A percentile compares a stretch with the other conserved stretches of the same genome.
These are phyloP conservation scores for Petrocephalus schoutedeni DNA, from an alignment of 2,797 vertebrate genomes.

Conservation along the genomic window DNA sequence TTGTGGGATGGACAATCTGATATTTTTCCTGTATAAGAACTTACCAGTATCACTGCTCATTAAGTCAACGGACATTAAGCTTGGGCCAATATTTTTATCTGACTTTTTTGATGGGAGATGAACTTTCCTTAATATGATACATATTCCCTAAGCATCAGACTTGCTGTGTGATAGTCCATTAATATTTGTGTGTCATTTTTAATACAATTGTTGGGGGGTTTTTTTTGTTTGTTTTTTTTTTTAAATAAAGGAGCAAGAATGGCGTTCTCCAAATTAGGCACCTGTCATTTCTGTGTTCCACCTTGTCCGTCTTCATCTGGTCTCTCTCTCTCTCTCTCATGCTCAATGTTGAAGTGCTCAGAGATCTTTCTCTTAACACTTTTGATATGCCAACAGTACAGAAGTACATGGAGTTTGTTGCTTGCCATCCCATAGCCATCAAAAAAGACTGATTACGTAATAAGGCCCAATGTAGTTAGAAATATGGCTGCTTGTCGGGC, in stretches of 20 bases:
- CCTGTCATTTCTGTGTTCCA: constrained; percentile 18
- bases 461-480: not conserved
- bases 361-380: not conserved
- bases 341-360: not conserved
- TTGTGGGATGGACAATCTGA: constrained; percentile 8
- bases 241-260: constrained; percentile 45
- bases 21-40: constrained; percentile 37
- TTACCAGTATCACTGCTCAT: constrained; percentile 26
- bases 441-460: not conserved
- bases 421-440: not conserved
- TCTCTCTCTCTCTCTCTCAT: not conserved
- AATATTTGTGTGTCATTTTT: constrained; percentile 39
- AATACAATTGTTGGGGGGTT: not conserved
- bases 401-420: not conserved
- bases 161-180: constrained; percentile 41
- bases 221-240: constrained; percentile 25
- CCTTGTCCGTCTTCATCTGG: not conserved
- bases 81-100: constrained; percentile 28
- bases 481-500: not conserved
- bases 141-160: constrained; percentile 29
- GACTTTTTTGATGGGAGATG: constrained; percentile 37
- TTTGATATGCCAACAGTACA: not conserved
- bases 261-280: constrained; percentile 32
- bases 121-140: constrained; percentile 47
- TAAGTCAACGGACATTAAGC: constrained; percentile 32